Evolutionary conservation across 2,888 invertebrate species (phyloP).

Genomic region (Cordilura impudica): DNA sequence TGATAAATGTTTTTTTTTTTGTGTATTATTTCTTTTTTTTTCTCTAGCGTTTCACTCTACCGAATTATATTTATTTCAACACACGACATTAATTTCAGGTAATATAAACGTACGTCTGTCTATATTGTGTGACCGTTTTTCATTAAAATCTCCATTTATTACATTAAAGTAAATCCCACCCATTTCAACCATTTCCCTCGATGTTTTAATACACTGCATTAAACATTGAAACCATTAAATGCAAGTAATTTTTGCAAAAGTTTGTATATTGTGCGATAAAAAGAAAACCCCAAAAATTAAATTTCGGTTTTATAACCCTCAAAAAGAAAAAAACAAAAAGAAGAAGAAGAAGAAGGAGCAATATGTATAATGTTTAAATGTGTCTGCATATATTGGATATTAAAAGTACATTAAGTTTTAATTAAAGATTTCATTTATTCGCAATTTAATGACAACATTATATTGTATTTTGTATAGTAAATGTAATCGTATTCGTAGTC

Average conservation of each 20-base stretch:
- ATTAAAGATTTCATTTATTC: slow-evolving; percentile 54
- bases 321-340: slow-evolving; percentile 5
- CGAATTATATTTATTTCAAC: neutral
- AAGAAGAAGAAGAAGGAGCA: neutral
- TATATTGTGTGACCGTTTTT: neutral
- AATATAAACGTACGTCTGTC: neutral
- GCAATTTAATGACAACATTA: too few species aligned
- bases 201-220: slow-evolving; percentile 42
- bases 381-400: slow-evolving; percentile 30
- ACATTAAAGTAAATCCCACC: neutral
- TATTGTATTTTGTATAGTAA: too few species aligned
- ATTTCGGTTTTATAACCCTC: slow-evolving; percentile 40
- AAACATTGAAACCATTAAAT: slow-evolving; percentile 58
- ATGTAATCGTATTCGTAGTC: too few species aligned
- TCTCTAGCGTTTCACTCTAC: too few species aligned
- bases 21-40: too few species aligned
- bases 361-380: neutral
- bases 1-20: too few species aligned
- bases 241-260: slow-evolving; percentile 44
- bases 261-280: slow-evolving; percentile 32
- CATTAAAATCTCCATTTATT: slow-evolving; percentile 39
- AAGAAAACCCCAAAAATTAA: neutral
- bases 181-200: slow-evolving; percentile 25
- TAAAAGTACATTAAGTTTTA: slow-evolving; percentile 61
- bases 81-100: slow-evolving; percentile 56